These are phyloP conservation scores for Pleuronectes platessa DNA, from an alignment of 2,113 vertebrate species.

Conservation along the genomic window DNA sequence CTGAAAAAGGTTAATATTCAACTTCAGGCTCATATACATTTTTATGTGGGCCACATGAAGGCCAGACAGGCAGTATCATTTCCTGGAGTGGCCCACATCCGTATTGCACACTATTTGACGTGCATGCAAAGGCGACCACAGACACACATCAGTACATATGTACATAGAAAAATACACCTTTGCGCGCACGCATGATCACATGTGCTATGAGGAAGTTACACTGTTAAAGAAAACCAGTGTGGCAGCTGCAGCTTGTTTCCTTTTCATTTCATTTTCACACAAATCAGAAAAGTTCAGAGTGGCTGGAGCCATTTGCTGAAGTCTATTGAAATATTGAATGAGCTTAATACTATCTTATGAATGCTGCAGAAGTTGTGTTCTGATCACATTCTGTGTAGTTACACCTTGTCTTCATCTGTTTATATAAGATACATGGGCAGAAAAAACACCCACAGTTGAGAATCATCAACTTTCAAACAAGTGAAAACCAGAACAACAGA, in stretches of 20 bases:
- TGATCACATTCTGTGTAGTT: constrained; percentile 1
- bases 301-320: neutral
- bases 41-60: no score
- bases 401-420: neutral
- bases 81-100: no score
- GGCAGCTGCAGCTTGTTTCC: neutral
- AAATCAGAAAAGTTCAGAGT: neutral
- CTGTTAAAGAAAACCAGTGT: neutral
- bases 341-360: constrained; percentile 7
- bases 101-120: neutral
- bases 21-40: no score
- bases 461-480: neutral
- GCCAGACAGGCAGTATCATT: no score
- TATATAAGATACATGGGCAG: neutral
- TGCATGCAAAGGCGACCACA: neutral
- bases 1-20: no score
- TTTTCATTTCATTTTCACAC: neutral
- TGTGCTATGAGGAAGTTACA: neutral
- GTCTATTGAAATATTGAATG: neutral
- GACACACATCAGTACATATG: no score
- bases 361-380: constrained; percentile 15
- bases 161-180: neutral
- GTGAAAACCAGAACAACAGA: neutral
- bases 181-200: neutral
- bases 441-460: neutral